Evolutionary conservation across 2,797 vertebrate species (phyloP).

Genomic region (Phoxinus dragarum): DNA sequence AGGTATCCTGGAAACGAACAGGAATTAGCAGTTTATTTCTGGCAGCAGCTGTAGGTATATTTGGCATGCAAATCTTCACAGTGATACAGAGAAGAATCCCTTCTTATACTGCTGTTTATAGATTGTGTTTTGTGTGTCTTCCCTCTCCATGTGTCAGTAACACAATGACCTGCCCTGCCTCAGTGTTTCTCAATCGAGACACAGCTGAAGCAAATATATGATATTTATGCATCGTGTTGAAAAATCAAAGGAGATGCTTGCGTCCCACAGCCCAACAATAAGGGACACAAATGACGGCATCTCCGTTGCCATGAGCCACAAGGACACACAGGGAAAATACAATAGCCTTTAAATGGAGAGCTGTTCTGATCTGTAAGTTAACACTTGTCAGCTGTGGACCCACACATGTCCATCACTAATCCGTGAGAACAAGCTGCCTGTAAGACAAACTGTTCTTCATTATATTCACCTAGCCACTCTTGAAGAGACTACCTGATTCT

Average conservation of each 20-base stretch:
- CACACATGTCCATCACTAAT: constrained; percentile 9
- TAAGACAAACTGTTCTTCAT: background rate
- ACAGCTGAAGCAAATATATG: constrained; percentile 12
- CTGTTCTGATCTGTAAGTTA: constrained; percentile 19
- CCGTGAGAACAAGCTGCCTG: background rate
- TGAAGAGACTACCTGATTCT: background rate
- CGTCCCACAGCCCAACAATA: background rate
- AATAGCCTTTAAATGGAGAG: background rate
- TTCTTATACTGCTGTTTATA: background rate
- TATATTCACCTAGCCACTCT: background rate
- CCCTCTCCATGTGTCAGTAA: background rate
- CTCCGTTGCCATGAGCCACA: constrained; percentile 3
- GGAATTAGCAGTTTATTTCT: constrained; percentile 17
- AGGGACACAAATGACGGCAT: background rate
- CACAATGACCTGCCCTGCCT: constrained; percentile 7
- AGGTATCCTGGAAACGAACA: background rate
- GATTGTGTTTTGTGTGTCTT: background rate
- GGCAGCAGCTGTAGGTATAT: background rate
- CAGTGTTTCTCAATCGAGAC: background rate
- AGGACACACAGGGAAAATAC: background rate
- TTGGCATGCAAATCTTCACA: background rate
- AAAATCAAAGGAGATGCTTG: constrained; percentile 14
- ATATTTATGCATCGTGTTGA: constrained; percentile 24
- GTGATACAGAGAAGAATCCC: background rate
- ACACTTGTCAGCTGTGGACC: constrained; percentile 13